Base-by-base conservation (phyloP, 2,888 invertebrate genomes). In the Ochropleura leucogaster region DNA sequence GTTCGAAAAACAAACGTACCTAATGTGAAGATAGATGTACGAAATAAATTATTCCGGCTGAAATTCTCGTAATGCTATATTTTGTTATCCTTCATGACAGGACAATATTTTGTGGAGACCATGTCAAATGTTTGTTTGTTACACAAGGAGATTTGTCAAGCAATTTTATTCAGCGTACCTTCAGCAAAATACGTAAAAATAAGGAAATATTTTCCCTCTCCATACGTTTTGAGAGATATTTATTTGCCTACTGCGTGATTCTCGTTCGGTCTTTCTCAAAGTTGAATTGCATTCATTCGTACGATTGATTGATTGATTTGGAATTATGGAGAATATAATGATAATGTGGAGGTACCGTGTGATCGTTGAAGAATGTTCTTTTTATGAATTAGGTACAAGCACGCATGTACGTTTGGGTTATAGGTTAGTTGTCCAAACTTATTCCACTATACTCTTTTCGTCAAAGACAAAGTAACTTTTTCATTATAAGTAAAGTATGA, bases 121-220 rank as follows among this genome's bases (percentile, higher is more conserved):
- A 42, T 65, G 55, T 77, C 67, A 64, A 63, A 62, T 74, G 66
- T 74, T 82, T 80, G 77, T 86, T 70, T 80, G 64, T 71, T 46
- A 68, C 8, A 53, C 42, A 46, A 8, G 20, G 55, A 70, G 49
- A 75, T 71, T 65, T 82, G 71, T 51, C 44, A 60, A 60, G 20
- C 49, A 51, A 68, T 78, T 73, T 64, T 64, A 72, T 79, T 68
- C n/a, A 49, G 47, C 49, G 46, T 20, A 72, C 16, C 16, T 42
- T 51, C 18, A 53, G 47, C 1, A 20, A 75, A 75, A 70, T 30
- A 64, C 10, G 12, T 40, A 62, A 49, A 44, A 46, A 16, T 59
- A 72, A 47, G 46, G 16, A n/a, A 62, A 71, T 59, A n/a, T 53
- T 46, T 68, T 46, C 57, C 18, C 10, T 16, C 1, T 30, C 12